phyloP scores from a whole-genome alignment of 2,797 vertebrate species.

The Hoplostethus atlanticus region DNA sequence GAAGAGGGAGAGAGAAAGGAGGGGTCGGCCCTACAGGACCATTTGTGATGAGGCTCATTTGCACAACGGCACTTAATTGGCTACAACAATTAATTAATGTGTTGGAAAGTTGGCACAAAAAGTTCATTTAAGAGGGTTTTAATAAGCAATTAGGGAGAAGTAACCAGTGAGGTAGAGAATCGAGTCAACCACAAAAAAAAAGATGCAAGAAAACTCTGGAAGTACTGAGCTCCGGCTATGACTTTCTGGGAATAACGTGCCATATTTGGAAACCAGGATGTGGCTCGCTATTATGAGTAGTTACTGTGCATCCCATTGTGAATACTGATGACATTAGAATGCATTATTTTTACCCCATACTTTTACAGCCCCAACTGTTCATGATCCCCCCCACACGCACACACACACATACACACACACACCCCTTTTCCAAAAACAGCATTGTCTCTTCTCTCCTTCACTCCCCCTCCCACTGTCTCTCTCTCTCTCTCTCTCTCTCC shows the following conservation, averaged over 20 bases:
- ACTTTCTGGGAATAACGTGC: conserved; percentile 71
- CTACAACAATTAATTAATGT: conserved; percentile 99
- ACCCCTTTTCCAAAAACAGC: conserved; percentile 70
- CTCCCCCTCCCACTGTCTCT: conserved; percentile 12
- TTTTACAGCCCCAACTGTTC: conserved; percentile 77
- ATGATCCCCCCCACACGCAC: conserved; percentile 52
- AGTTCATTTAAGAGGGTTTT: conserved; percentile 90
- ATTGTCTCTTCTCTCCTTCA: conserved; percentile 58
- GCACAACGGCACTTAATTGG: conserved; percentile 99
- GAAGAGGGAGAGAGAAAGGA: conserved; percentile 67
- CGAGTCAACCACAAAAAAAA: conserved; percentile 42
- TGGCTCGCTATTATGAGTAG: conserved; percentile 65
- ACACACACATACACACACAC: no score
- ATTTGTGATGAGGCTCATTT: conserved; percentile 99
- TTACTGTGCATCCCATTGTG: conserved; percentile 73
- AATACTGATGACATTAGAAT: conserved; percentile 72
- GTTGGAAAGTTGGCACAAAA: conserved; percentile 99
- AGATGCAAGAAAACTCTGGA: conserved; percentile 52
- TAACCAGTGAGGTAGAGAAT: conserved; percentile 78
- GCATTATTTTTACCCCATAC: conserved; percentile 77
- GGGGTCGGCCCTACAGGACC: conserved; percentile 93
- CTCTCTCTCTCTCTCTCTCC: conserved; percentile 25
- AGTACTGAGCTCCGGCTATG: conserved; percentile 58
- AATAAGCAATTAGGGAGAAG: conserved; percentile 88
- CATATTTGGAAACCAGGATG: conserved; percentile 71